Evolutionary conservation across 2,113 vertebrate species (phyloP).

Genomic region (Carassius carassius): DNA sequence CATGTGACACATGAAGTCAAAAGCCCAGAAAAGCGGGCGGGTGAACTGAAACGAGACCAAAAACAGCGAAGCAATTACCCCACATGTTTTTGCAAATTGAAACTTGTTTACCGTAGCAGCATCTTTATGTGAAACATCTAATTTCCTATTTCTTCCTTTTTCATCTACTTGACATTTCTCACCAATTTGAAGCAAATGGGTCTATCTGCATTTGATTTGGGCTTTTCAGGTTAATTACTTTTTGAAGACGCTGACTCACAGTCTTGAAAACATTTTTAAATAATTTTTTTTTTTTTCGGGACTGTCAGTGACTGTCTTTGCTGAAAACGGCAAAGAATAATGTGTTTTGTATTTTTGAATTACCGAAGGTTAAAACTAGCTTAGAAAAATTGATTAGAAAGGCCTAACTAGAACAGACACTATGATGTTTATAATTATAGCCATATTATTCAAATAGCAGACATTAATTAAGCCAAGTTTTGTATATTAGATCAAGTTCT

Average conservation of each 20-base stretch:
- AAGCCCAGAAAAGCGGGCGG: slow-evolving; percentile 11
- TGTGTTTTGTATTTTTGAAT: neutral
- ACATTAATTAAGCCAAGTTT: neutral
- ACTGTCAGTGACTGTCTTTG: slow-evolving; percentile 14
- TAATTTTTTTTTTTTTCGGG: slow-evolving; percentile 16
- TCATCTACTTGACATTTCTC: slow-evolving; percentile 49
- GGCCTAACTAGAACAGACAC: neutral
- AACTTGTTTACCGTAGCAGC: slow-evolving; percentile 30
- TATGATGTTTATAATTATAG: neutral
- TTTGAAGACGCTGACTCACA: slow-evolving; percentile 2
- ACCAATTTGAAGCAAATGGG: slow-evolving; percentile 25
- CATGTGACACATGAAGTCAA: neutral
- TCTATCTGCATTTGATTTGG: slow-evolving; percentile 2
- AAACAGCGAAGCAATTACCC: slow-evolving; percentile 37
- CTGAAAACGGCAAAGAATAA: neutral
- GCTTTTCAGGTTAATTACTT: slow-evolving; percentile 20
- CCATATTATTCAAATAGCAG: neutral
- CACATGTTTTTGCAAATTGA: slow-evolving; percentile 46
- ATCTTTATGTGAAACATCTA: slow-evolving; percentile 24
- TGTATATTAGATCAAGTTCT: neutral
- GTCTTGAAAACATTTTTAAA: slow-evolving; percentile 15
- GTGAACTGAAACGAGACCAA: neutral
- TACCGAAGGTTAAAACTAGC: neutral
- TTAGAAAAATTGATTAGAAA: neutral
- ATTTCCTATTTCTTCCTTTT: slow-evolving; percentile 25